These are phyloP conservation scores for Zeuzera pyrina DNA, from an alignment of 2,888 invertebrate species.

Conservation along the genomic window DNA sequence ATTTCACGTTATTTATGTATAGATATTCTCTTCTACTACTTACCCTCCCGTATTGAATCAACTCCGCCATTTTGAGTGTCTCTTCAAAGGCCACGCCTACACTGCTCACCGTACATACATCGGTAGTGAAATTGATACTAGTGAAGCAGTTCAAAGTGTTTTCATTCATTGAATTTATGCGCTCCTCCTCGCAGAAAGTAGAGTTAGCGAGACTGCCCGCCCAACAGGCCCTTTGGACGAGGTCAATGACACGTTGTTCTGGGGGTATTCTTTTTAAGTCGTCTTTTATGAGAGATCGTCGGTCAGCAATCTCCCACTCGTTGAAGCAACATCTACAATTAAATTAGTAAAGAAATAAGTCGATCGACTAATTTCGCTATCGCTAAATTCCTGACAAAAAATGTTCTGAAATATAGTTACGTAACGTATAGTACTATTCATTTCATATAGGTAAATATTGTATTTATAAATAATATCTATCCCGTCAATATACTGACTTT, in stretches of 20 bases:
- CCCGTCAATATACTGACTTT: neutral
- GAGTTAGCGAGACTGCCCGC: conserved; percentile 44
- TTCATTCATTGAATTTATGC: conserved; percentile 31
- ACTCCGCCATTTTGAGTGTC: conserved; percentile 39
- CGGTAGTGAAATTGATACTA: conserved; percentile 26
- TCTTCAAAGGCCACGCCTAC: conserved; percentile 49
- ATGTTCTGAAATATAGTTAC: no score
- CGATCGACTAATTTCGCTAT: no score
- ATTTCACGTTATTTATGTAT: no score
- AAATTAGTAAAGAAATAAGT: no score
- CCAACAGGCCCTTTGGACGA: conserved; percentile 47
- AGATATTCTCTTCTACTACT: no score
- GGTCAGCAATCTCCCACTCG: conserved; percentile 42
- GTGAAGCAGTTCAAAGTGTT: conserved; percentile 25
- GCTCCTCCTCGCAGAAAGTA: conserved; percentile 34
- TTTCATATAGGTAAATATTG: no score
- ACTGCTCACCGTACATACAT: conserved; percentile 38
- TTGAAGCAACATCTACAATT: conserved; percentile 32
- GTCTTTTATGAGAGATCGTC: conserved; percentile 29
- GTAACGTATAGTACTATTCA: no score
- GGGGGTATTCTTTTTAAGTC: conserved; percentile 34
- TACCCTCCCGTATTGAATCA: conserved; percentile 27
- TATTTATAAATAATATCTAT: no score
- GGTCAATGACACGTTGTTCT: conserved; percentile 39
- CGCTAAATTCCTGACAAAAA: no score